These are phyloP conservation scores for Philereme vetulata DNA, from an alignment of 2,888 invertebrate genomes.

Conservation along the genomic window DNA sequence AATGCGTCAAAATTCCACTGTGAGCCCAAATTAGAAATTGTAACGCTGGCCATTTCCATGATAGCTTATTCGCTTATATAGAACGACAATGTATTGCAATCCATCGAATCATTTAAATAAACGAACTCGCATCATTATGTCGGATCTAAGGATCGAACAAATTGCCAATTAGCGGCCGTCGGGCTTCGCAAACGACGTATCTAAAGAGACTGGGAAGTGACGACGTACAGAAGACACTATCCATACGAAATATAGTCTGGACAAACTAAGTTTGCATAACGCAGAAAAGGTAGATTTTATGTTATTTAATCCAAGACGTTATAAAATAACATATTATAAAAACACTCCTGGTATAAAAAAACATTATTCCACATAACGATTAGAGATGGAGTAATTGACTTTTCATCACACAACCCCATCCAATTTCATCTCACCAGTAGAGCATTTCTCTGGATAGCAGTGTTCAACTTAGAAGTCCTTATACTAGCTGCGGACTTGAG, in stretches of 20 bases:
- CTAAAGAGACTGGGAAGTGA: slow-evolving; percentile 40
- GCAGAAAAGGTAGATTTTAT: too few species aligned
- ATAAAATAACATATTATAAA: too few species aligned
- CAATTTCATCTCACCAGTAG: too few species aligned
- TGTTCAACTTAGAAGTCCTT: too few species aligned
- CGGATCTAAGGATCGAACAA: slow-evolving; percentile 83
- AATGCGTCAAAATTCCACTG: not conserved
- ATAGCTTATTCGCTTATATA: slow-evolving; percentile 44
- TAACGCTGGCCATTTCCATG: slow-evolving; percentile 43
- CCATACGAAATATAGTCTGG: slow-evolving; percentile 1
- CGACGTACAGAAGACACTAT: slow-evolving; percentile 7
- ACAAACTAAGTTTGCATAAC: not conserved
- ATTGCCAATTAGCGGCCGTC: slow-evolving; percentile 80
- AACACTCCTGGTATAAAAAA: too few species aligned
- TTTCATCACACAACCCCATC: too few species aligned
- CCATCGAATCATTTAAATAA: slow-evolving; percentile 83
- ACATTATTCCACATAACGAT: too few species aligned
- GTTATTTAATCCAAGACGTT: too few species aligned
- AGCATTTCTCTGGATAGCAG: too few species aligned
- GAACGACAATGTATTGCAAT: slow-evolving; percentile 46
- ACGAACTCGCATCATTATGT: slow-evolving; percentile 82
- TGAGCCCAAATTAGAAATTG: slow-evolving; percentile 3
- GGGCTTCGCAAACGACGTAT: slow-evolving; percentile 50
- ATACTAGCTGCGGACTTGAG: too few species aligned
- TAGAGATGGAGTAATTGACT: too few species aligned